Evolutionary conservation across 1,140 invertebrate genomes (phyloP), one percentile per base, ranked within the genome.

Genomic region (Scaptodrosophila lebanonensis): DNA sequence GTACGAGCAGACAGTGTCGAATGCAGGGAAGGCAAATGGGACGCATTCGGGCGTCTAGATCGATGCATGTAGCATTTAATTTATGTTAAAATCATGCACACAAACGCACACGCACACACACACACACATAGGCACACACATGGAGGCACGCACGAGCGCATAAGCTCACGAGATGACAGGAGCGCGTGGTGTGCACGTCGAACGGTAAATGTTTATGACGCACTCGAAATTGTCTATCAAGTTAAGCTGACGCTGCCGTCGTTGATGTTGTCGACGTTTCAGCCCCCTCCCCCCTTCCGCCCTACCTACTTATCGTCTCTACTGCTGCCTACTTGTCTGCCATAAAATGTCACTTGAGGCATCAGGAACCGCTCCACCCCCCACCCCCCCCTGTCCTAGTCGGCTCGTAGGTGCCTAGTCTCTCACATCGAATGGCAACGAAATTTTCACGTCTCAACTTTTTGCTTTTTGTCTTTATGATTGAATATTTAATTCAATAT

Each of bases 401-500:
- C n/a, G n/a, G n/a, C n/a, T n/a, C n/a, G n/a, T n/a, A n/a, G n/a
- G n/a, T n/a, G n/a, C n/a, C n/a, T n/a, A n/a, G n/a, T n/a, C n/a
- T n/a, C n/a, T n/a, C n/a, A n/a, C n/a, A n/a, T n/a, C n/a, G n/a
- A n/a, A 50, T 66, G 38, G 47, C 39, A 73, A 71, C 43, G n/a
- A n/a, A n/a, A n/a, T n/a, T n/a, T n/a, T n/a, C n/a, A n/a, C n/a
- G n/a, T n/a, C n/a, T n/a, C n/a, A n/a, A n/a, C n/a, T n/a, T 67
- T 73, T 33, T 51, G 39, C 48, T 56, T 73, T 72, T 72, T 64
- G 63, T 79, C 67, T 67, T 51, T 72, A 72, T 77, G 72, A 77
- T 77, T 77, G 73, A 77, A 77, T 77, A 77, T 77, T 77, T 77
- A 79, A 77, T 77, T 77, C 72, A 77, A 77, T 77, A 72, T 77